Evolutionary conservation across 2,888 invertebrate species (phyloP), one percentile per base, ranked within the genome.

Genomic region (Slavum lentiscoides): DNA sequence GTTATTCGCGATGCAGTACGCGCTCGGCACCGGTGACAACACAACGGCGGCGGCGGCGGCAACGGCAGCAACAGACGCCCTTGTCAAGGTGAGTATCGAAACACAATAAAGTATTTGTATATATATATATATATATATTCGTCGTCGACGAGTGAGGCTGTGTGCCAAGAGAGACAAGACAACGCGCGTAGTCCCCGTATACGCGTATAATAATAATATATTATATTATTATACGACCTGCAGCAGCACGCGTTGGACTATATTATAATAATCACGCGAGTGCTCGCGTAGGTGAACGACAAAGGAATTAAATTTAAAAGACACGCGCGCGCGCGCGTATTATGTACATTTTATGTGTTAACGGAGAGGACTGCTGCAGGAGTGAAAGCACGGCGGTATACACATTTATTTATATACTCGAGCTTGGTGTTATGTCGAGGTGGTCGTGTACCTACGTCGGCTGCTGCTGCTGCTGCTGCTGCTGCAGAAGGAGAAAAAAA

Each of bases 71-170:
- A 49, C 59, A 68, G 76, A 76, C 76, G 76, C 68, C 68, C 76
- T 76, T 76, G 76, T 76, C 76, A 76, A 76, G 76, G 76, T 76
- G 67, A 76, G 64, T 76, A 74, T 64, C 53, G 74, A 64, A 61
- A 76, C 76, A 68, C 68, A 61, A 68, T 75, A 68, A 75, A 68
- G 39, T 75, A 73, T 73, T 43, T 61, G 17, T n/a, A 62, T 67
- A 67, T 39, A 21, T 59, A 58, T 9, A n/a, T 6, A 21, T 68
- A 19, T 53, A 13, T 23, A 15, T 49, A 49, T 4, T 43, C 70
- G 55, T 43, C 39, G 39, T 58, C 58, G 70, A 15, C 70, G 64
- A 55, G 66, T 58, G 64, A 75, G 67, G 75, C 58, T 43, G 30
- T 30, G 30, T 30, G 75, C 67, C 73, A 73, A 75, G 75, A 55